Evolutionary conservation across 2,797 vertebrate genomes (phyloP), one percentile per base, ranked within the genome.

Genomic region (Geotrypetes seraphini): DNA sequence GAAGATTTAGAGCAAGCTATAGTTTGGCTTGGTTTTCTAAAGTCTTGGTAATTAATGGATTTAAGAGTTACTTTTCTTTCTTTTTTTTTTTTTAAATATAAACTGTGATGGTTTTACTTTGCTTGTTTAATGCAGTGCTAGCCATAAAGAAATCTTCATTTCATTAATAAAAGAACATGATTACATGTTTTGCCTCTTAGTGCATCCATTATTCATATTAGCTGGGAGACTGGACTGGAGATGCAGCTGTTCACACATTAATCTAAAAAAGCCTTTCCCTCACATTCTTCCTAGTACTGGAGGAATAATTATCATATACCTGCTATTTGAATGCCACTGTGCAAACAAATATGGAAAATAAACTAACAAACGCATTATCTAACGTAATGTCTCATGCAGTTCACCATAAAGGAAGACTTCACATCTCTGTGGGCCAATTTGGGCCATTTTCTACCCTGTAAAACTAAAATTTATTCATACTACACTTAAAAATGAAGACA

Each of bases 81-180:
- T 62, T 64, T 74, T 68, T 66, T 51, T 50, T 62, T 64, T 74
- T 68, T 66, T 51, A 50, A 45, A 61, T 35, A 58, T 15, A n/a
- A 66, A 33, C 3, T 20, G 31, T 47, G 59, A 43, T 40, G 58
- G 48, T 25, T 60, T 56, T 35, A 35, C 37, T 56, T 57, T 30
- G 45, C 43, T 53, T 49, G 51, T 59, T 62, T 68, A 60, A 66
- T 69, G 72, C 73, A 77, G 56, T 52, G 54, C 41, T 55, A 47
- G 56, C 23, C 48, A 57, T 51, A 52, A 60, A n/a, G n/a, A 62
- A 49, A 64, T 58, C 56, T 55, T 68, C 47, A 55, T 73, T 77
- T 70, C 71, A 68, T 79, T 76, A 77, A 73, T 73, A 78, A 70
- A 73, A 69, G 48, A 75, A 72, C 60, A 56, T 69, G 52, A 66